Base-by-base conservation (phyloP, 2,888 invertebrate genomes). In the Drosophila recens region DNA sequence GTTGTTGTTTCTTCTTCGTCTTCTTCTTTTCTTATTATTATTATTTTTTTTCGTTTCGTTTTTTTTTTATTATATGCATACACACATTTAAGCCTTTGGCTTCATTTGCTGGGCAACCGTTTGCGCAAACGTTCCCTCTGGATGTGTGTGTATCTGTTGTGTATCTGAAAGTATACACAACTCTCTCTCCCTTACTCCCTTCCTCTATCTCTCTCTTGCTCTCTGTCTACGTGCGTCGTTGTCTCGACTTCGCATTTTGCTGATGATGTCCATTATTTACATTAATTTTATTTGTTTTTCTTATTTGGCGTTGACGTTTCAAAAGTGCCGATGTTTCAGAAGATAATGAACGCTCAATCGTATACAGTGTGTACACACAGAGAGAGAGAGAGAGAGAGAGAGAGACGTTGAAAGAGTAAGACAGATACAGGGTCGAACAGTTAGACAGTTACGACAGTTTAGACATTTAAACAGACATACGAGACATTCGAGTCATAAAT, bases 271-370 rank as follows among this genome's bases (percentile, higher is more conserved):
- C 76, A 80, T 86, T 89, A 87, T 90, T 89, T 89, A 77, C 80
- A 82, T 83, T 80, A 72, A 87, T 77, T 82, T 82, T 87, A 79
- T 85, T 90, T 89, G 79, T 80, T 85, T 87, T 85, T 87, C 82
- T 85, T 89, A 85, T 90, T 90, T 80, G 82, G 80, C 79, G 57
- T 90, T 82, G 76, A 80, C 87, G 87, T 90, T 85, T 80, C 79
- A 87, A 87, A 87, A 87, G 86, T 87, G 86, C 86, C 86, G 86
- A 87, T 87, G 90, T 89, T 89, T 89, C 83, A 79, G 71, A 75
- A 85, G 87, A 89, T 89, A 87, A 89, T 87, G 90, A 86, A 89
- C 73, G 86, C 64, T 68, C 78, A 76, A 87, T 85, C 63, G 79
- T 70, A 69, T 73, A 59, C 71, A 23, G 23, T 83, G 59, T 81